Base-by-base conservation (phyloP, 2,797 vertebrate species). In the Morus bassanus region DNA sequence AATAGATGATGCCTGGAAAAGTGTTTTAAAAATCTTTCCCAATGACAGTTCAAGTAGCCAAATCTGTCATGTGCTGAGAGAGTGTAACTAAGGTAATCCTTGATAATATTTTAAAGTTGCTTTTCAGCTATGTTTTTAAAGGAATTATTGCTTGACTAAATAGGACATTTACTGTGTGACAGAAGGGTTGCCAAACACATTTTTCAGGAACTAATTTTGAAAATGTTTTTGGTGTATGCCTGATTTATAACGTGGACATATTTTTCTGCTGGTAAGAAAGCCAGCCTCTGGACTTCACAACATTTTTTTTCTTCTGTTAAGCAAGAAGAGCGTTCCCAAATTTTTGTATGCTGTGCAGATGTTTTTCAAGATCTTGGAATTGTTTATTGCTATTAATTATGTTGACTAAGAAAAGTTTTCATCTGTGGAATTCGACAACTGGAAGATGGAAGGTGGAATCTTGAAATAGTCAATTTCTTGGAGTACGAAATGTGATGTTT, bases 131-230 rank as follows among this genome's bases (percentile, higher is more conserved):
- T 25, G 30, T 79, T 94, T 93, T 80, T 31, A 54, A 79, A 86
- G 54, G 70, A 90, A 31, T 91, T 51, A 37, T 23, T 39, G 8
- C 53, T 93, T 78, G 39, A 33, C 69, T 73, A 75, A 72, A 28
- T 33, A 45, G 18, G n/a, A 61, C 54, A 43, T 54, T 28, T 73
- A 50, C 18, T 46, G 7, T 70, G 41, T 89, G 50, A 13, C 18
- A 21, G 24, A 69, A 73, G 15, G 37, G 10, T 54, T 72, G 68
- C 77, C 88, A 75, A 81, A 78, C 18, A 39, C 13, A 25, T 73
- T 77, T 94, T 81, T 89, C 69, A 82, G 79, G 59, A 89, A 67
- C 28, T 83, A 33, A 84, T 91, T 60, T 84, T 94, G 69, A 69
- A 91, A 82, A 53, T 79, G 7, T 24, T 73, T 67, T 91, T 18